phyloP scores from a whole-genome alignment of 37 sponge, comb jelly and placozoan genomes.

The Aphrocallistes beatrix region DNA sequence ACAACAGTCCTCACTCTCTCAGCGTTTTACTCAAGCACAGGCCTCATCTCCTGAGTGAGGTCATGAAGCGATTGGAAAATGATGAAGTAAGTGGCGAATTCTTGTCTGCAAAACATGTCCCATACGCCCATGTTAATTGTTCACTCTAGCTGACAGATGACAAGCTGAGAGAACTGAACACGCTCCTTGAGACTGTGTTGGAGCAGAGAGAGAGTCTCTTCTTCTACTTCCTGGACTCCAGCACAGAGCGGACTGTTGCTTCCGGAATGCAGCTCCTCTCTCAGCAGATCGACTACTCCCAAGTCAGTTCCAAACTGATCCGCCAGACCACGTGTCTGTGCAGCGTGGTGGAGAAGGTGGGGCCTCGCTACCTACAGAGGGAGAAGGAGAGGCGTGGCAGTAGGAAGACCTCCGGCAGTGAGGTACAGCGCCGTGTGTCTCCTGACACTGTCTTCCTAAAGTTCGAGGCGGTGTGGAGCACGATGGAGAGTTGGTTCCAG shows the following conservation, averaged over 20 bases:
- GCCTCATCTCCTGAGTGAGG: not conserved
- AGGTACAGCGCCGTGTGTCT: not conserved
- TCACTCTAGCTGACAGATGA: not conserved
- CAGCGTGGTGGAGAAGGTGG: not conserved
- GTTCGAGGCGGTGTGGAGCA: slow-evolving; percentile 60
- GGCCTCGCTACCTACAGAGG: not conserved
- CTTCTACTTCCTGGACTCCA: not conserved
- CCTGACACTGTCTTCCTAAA: slow-evolving; percentile 22
- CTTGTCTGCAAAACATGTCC: not conserved
- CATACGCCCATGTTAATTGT: not conserved
- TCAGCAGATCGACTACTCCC: not conserved
- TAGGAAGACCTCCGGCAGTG: slow-evolving; percentile 3
- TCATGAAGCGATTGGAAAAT: not conserved
- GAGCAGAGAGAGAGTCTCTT: not conserved
- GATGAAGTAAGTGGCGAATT: not conserved
- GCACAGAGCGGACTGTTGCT: not conserved
- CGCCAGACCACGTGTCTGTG: not conserved
- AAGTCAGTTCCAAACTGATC: not conserved
- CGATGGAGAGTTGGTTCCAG: slow-evolving; percentile 64
- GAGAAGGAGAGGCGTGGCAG: not conserved
- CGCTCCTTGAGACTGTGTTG: not conserved
- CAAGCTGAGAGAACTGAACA: not conserved
- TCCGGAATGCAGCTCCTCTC: not conserved
- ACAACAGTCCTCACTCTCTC: not conserved
- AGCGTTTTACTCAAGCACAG: not conserved